Conservation (phyloP, 2,888 invertebrate genomes). For the Scaptomyza parva region DNA sequence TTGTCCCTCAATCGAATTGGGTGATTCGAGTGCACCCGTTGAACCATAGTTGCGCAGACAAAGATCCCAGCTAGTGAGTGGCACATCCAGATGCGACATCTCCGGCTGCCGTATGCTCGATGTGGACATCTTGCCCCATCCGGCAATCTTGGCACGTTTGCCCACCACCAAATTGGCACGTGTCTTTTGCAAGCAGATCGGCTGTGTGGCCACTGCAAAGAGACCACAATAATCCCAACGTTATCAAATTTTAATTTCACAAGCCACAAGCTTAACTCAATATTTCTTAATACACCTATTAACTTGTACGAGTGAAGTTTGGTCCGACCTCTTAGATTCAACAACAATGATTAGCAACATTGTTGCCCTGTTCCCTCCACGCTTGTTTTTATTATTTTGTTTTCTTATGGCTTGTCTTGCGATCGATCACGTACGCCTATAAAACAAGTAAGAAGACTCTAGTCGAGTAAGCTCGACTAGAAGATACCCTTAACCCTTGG, state of each 20-base stretch:
- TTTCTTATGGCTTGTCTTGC: neutral
- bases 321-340: neutral
- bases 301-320: neutral
- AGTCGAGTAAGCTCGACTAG: no score
- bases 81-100: slow-evolving; percentile 89
- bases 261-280: neutral
- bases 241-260: neutral
- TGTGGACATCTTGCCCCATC: slow-evolving; percentile 89
- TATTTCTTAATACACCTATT: neutral
- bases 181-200: slow-evolving; percentile 88
- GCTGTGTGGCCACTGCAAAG: slow-evolving; percentile 90
- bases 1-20: slow-evolving; percentile 86
- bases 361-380: slow-evolving; percentile 14
- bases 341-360: slow-evolving; percentile 17
- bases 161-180: slow-evolving; percentile 84
- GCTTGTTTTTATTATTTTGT: slow-evolving; percentile 22
- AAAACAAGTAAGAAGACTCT: no score
- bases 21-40: slow-evolving; percentile 86
- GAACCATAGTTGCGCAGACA: slow-evolving; percentile 90
- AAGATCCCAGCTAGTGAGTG: slow-evolving; percentile 88
- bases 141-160: slow-evolving; percentile 84
- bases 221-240: neutral
- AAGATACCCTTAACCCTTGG: no score
- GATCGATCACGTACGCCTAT: slow-evolving; percentile 48
- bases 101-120: slow-evolving; percentile 85